phyloP scores from a whole-genome alignment of 2,797 vertebrate species.

The Dromococcyx pavoninus region DNA sequence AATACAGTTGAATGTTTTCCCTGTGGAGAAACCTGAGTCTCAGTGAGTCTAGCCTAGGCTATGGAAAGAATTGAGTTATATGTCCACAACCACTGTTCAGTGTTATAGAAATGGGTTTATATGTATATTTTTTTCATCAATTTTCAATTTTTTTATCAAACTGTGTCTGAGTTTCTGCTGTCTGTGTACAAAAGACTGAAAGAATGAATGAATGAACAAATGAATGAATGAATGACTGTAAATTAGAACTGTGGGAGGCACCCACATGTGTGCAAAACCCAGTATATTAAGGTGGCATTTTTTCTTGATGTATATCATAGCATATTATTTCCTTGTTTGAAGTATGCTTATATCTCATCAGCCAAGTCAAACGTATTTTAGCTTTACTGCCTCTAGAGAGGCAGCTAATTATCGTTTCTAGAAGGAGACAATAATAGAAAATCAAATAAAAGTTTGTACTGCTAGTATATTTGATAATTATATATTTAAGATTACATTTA shows the following conservation, averaged over 20 bases:
- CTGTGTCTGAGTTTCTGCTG: not conserved
- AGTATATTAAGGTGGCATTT: accelerated
- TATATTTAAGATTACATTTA: not conserved
- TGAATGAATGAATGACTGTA: not conserved
- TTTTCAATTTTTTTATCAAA: not conserved
- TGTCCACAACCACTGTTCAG: not conserved
- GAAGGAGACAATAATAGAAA: not conserved
- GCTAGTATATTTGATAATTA: not conserved
- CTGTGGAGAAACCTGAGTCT: not conserved
- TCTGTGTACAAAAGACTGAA: not conserved
- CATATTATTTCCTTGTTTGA: not conserved
- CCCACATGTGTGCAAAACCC: accelerated
- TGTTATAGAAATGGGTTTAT: not conserved
- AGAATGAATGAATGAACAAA: not conserved
- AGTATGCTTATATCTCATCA: not conserved
- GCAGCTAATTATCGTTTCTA: not conserved
- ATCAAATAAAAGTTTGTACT: not conserved
- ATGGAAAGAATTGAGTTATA: not conserved
- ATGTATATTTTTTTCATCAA: not conserved
- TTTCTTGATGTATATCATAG: not conserved
- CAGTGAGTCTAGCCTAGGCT: not conserved
- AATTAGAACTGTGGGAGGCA: not conserved
- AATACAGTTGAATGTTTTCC: not conserved
- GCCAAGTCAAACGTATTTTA: not conserved
- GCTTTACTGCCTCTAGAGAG: not conserved